Percentiles rank a stretch among this genome's conserved stretches.
phyloP scores from a whole-genome alignment of 2,113 vertebrate species.

The Seriola dumerili region DNA sequence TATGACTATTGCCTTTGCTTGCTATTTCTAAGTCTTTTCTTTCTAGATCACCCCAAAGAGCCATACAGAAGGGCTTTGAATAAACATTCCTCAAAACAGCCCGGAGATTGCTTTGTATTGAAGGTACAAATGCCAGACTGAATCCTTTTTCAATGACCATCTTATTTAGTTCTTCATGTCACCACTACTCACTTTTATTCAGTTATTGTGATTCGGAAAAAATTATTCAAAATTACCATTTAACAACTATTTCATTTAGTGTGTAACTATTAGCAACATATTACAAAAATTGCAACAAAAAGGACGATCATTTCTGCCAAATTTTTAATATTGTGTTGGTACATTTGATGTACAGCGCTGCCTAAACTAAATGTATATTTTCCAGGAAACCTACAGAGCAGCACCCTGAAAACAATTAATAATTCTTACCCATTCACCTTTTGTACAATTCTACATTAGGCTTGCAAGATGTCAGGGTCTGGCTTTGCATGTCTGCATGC shows the following conservation, averaged over 20 bases:
- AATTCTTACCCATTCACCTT: slow-evolving; percentile 23
- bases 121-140: slow-evolving; percentile 45
- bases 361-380: background rate
- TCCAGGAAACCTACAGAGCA: slow-evolving; percentile 1
- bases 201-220: slow-evolving; percentile 11
- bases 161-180: slow-evolving; percentile 38
- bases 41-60: slow-evolving; percentile 71
- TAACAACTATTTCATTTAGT: background rate
- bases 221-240: background rate
- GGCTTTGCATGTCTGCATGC: slow-evolving; percentile 73
- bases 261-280: background rate
- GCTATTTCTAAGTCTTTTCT: slow-evolving; percentile 71
- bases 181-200: slow-evolving; percentile 18
- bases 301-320: background rate
- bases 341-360: background rate
- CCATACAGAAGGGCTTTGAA: slow-evolving; percentile 54
- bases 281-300: background rate
- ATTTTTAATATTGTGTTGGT: background rate
- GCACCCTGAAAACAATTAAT: slow-evolving; percentile 10
- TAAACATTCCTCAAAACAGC: slow-evolving; percentile 49
- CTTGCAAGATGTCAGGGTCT: slow-evolving; percentile 61
- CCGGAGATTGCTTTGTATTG: slow-evolving; percentile 54
- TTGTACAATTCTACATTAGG: slow-evolving; percentile 55
- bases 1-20: slow-evolving; percentile 68
- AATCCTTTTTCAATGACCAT: slow-evolving; percentile 46